Evolutionary conservation across 1,140 invertebrate species (phyloP), one percentile per base, ranked within the genome.

Genomic region (Venustaconcha ellipsiformis): DNA sequence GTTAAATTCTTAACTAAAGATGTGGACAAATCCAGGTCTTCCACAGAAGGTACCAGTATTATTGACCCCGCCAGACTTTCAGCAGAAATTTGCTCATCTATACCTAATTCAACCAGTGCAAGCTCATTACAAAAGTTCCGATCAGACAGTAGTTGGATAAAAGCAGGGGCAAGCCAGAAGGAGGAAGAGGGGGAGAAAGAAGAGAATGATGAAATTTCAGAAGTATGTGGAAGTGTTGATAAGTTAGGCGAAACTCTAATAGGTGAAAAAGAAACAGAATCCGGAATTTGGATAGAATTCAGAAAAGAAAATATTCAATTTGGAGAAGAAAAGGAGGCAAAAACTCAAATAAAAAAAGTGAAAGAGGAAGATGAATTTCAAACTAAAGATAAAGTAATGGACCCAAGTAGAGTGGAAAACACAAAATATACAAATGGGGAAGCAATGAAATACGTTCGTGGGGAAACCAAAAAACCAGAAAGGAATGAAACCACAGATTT

Each of bases 131-230:
- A 74, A 26, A 83, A 80, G 60, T 79, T 83, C 57, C 84, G 82
- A 68, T 80, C 85, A 23, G 85, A 87, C 73, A 78, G 76, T 12
- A 86, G 83, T 63, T 87, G 85, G 85, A 87, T 87, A 26, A 81
- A 76, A 67, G 67, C 71, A 37, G 78, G 77, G 14, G 14, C 55
- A 14, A 56, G 60, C 15, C 70, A 72, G 62, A 68, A 57, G 67
- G 59, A 65, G 26, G 64, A 14, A 57, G 56, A 13, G 66, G 20
- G 55, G 55, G 59, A 62, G 20, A 62, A 23, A 14, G 20, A 75
- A 64, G 60, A 75, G 0, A 67, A 14, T n/a, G 18, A 57, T 57
- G 55, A 56, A n/a, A 65, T n/a, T 63, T 59, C 57, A 56, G 12
- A 17, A 60, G 64, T 64, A 4, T 56, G 11, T 60, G 65, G 67